Evolutionary conservation across 2,113 vertebrate species (phyloP).

Genomic region (Melanocharis versteri): DNA sequence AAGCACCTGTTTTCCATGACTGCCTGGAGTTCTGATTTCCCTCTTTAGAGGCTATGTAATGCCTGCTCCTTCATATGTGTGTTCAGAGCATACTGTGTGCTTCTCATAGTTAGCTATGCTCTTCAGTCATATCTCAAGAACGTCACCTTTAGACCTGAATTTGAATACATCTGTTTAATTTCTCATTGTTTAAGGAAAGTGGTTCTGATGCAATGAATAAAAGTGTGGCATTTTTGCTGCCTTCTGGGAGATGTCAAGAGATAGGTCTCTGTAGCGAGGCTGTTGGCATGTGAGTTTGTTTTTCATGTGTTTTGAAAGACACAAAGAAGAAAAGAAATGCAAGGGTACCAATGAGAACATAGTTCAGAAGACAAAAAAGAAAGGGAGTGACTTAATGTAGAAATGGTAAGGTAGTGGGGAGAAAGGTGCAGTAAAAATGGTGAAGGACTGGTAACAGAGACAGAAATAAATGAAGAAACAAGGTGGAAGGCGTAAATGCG

Average conservation of each 20-base stretch:
- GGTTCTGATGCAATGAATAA: not conserved
- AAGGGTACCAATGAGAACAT: not conserved
- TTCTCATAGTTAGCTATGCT: not conserved
- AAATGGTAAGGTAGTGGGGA: not conserved
- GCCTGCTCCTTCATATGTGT: not conserved
- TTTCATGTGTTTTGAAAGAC: not conserved
- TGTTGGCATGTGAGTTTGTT: not conserved
- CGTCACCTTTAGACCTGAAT: conserved; percentile 6
- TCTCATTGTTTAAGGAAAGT: not conserved
- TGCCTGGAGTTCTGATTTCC: not conserved
- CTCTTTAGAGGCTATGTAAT: not conserved
- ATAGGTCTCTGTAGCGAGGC: not conserved
- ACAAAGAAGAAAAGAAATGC: not conserved
- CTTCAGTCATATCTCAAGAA: not conserved
- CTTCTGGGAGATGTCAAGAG: not conserved
- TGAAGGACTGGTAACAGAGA: not conserved
- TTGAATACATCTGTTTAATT: not conserved
- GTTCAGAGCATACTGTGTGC: not conserved
- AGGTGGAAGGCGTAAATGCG: not conserved
- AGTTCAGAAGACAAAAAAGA: not conserved
- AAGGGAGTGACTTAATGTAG: not conserved
- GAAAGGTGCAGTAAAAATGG: not conserved
- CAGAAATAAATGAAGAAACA: not conserved
- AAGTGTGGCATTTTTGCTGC: conserved; percentile 3
- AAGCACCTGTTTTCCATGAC: not conserved